phyloP scores from a whole-genome alignment of 2,888 invertebrate genomes.

The Emmelina monodactyla region DNA sequence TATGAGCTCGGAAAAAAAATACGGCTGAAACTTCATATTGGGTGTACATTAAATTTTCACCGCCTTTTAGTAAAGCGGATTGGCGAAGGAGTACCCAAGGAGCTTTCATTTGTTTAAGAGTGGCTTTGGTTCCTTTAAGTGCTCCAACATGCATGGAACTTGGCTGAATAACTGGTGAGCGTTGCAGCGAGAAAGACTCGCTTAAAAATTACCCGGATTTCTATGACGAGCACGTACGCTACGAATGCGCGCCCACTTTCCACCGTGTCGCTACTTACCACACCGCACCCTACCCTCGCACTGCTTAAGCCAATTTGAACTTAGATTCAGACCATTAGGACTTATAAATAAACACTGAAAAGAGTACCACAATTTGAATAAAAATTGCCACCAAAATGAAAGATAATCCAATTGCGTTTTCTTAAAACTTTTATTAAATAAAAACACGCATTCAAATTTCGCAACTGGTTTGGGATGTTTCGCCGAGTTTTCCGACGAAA shows the following conservation, averaged over 20 bases:
- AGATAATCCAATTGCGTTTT: conserved; percentile 25
- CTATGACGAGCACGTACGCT: conserved; percentile 57
- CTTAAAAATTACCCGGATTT: conserved; percentile 59
- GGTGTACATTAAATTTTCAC: conserved; percentile 49
- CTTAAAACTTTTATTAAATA: conserved; percentile 34
- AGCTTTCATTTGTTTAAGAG: conserved; percentile 60
- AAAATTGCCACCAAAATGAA: conserved; percentile 12
- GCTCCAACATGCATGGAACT: conserved; percentile 41
- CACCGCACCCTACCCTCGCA: conserved; percentile 17
- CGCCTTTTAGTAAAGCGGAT: conserved; percentile 51
- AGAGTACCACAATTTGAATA: too few relatives aligned
- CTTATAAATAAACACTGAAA: too few relatives aligned
- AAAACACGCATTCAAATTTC: conserved; percentile 38
- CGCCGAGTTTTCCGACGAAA: conserved; percentile 42
- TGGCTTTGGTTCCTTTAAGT: conserved; percentile 55
- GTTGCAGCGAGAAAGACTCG: conserved; percentile 53
- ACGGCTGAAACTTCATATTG: conserved; percentile 32
- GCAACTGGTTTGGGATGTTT: conserved; percentile 36
- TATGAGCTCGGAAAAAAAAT: too few relatives aligned
- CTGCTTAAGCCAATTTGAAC: conserved; percentile 54
- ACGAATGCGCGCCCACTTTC: conserved; percentile 37
- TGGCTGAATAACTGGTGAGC: conserved; percentile 51
- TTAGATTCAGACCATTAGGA: conserved; percentile 48
- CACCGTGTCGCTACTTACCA: neutral
- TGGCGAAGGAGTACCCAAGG: conserved; percentile 30